Base-by-base conservation (phyloP, 2,113 vertebrate genomes). In the Aptenodytes forsteri region DNA sequence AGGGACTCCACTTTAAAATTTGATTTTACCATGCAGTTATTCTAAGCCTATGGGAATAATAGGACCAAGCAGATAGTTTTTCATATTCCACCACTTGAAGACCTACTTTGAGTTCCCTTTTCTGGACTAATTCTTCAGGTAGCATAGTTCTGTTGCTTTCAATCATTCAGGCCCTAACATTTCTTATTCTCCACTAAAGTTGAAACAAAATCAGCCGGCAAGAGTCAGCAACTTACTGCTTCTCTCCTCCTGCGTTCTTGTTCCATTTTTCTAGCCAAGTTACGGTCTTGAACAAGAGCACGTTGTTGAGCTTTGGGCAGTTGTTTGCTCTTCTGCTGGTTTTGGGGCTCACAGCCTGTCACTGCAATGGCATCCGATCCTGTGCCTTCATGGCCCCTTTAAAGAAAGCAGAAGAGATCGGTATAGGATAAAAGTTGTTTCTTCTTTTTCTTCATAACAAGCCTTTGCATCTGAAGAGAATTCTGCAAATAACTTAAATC, bases 181-280 rank as follows among this genome's bases (percentile, higher is more conserved):
- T 44, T 81, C 79, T 83, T 67, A 30, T 61, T 52, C 15, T 59
- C 16, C 67, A 34, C 27, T 85, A 22, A 84, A 67, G 16, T 3
- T 54, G 29, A 94, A 70, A 83, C 11, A 89, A 76, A 65, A 22
- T 9, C 22, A 58, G 1, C 16, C 50, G 27, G 34, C 80, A 69
- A 58, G 66, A 83, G 38, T 30, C n/a, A 75, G 22, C 47, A 77
- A 99, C 99, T 99, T 97, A 99, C 99, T 56, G 98, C 98, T 97
- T 99, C 98, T 95, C 97, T 98, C 47, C 98, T 97, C 65, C 99
- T 98, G 25, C 99, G 98, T 58, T 99, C 99, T 84, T 99, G 99
- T 82, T 99, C 99, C 93, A 96, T 98, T 92, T 97, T 98, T 59
- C 99, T 99, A 22, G 99, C 99, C 97, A 99, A 89, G 83, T 98